Conservation (phyloP, 2,113 vertebrate species). For the Neolamprologus kungweensis region DNA sequence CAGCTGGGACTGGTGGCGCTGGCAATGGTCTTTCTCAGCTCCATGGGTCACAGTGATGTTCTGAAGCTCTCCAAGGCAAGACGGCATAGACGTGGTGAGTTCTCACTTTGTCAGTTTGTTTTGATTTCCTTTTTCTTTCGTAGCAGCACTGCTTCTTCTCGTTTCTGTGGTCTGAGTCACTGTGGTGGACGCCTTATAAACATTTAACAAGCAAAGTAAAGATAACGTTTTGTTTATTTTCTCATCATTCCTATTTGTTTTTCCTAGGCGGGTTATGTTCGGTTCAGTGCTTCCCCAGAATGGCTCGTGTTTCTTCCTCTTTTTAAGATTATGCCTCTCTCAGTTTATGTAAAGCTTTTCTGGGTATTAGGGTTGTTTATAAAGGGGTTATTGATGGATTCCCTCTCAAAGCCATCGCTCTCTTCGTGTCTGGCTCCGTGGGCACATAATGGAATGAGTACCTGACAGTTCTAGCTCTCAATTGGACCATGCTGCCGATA, state of each 20-base stretch:
- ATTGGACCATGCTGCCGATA: constrained; percentile 11
- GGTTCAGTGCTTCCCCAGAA: constrained; percentile 26
- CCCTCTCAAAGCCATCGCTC: constrained; percentile 7
- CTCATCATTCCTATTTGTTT: constrained; percentile 36
- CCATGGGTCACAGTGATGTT: constrained; percentile 80
- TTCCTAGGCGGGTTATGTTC: constrained; percentile 15
- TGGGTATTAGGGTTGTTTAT: constrained; percentile 47
- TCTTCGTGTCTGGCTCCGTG: constrained; percentile 28
- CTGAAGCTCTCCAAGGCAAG: constrained; percentile 82
- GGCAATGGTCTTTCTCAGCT: constrained; percentile 88
- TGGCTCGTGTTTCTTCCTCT: constrained; percentile 27
- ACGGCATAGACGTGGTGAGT: constrained; percentile 93
- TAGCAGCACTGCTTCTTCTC: constrained; percentile 5
- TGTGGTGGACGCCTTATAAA: constrained; percentile 39
- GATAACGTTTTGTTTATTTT: constrained; percentile 57
- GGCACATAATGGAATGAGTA: constrained; percentile 33
- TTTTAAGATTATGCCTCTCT: constrained; percentile 29
- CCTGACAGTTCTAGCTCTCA: constrained; percentile 43
- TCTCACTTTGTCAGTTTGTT: constrained; percentile 4
- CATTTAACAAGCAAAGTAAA: constrained; percentile 55
- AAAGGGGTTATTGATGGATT: constrained; percentile 30
- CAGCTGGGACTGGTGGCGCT: constrained; percentile 89
- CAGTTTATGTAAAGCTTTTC: constrained; percentile 53
- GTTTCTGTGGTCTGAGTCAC: constrained; percentile 32
- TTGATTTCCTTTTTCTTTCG: not conserved